A percentile compares a stretch with the other conserved stretches of the same genome.
Evolutionary conservation across 2,797 vertebrate species (phyloP).

Genomic region (Lindbergichthys nudifrons): DNA sequence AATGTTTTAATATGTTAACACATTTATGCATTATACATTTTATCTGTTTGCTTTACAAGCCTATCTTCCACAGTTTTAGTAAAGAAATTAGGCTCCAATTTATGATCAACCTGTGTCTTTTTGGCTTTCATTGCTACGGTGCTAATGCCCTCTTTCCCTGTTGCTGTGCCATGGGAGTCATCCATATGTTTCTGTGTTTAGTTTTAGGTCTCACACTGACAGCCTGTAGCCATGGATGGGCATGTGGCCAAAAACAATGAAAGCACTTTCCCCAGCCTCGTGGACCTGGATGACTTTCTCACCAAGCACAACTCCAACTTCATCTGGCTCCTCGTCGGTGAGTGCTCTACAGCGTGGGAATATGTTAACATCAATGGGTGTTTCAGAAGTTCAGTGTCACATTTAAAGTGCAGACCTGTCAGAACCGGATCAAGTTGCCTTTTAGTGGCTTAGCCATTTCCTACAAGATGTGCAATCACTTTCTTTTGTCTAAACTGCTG

Average conservation of each 20-base stretch:
- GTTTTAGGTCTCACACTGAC: slow-evolving; percentile 63
- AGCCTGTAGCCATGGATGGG: slow-evolving; percentile 89
- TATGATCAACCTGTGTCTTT: neutral
- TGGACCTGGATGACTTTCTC: slow-evolving; percentile 92
- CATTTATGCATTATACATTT: neutral
- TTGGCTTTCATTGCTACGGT: neutral
- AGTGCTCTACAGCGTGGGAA: slow-evolving; percentile 62
- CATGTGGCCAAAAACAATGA: slow-evolving; percentile 89
- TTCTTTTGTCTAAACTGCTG: neutral
- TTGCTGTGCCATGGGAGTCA: neutral
- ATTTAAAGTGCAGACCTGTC: slow-evolving; percentile 1
- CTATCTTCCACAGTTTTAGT: neutral
- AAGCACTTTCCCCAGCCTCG: slow-evolving; percentile 90
- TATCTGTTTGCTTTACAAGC: neutral
- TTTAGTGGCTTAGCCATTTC: neutral
- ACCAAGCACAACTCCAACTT: slow-evolving; percentile 95
- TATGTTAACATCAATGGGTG: neutral
- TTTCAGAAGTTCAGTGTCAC: neutral
- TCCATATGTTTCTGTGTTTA: slow-evolving; percentile 38
- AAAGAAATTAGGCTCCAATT: neutral
- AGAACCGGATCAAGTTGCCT: neutral
- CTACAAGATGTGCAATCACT: neutral
- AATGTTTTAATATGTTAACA: neutral
- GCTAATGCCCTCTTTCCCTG: neutral
- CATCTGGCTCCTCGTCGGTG: slow-evolving; percentile 98